These are phyloP conservation scores for Oncorhynchus nerka DNA, from an alignment of 2,113 vertebrate genomes.

Conservation along the genomic window DNA sequence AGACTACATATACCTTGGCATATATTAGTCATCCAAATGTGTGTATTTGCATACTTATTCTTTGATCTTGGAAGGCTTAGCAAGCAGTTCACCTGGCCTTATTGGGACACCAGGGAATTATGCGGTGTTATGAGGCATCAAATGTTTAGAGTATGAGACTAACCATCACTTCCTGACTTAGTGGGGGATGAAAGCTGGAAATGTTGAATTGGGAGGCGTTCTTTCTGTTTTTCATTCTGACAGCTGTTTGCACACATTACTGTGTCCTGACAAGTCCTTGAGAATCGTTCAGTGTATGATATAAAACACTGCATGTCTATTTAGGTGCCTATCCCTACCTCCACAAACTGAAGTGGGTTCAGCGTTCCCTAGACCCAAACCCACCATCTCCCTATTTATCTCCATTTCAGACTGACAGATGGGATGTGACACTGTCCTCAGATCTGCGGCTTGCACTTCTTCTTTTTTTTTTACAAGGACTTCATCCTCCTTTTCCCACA, in stretches of 20 bases:
- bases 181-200: background rate
- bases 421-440: conserved; percentile 48
- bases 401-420: conserved; percentile 28
- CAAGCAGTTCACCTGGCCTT: background rate
- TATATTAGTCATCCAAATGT: background rate
- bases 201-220: background rate
- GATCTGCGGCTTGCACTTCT: conserved; percentile 37
- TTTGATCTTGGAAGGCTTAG: background rate
- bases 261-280: conserved; percentile 1
- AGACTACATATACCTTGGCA: background rate
- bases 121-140: background rate
- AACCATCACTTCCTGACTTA: background rate
- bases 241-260: background rate
- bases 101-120: background rate
- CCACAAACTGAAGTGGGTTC: background rate
- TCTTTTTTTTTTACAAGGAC: conserved; percentile 31
- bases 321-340: background rate
- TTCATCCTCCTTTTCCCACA: conserved; percentile 46
- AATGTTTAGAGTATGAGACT: background rate
- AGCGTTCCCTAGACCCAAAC: conserved; percentile 4
- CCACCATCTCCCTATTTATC: conserved; percentile 2
- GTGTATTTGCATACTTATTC: background rate
- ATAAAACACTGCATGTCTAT: background rate
- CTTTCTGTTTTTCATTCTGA: background rate
- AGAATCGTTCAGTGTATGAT: background rate